Conservation (phyloP, 2,888 invertebrate genomes). For the Tipula lateralis region DNA sequence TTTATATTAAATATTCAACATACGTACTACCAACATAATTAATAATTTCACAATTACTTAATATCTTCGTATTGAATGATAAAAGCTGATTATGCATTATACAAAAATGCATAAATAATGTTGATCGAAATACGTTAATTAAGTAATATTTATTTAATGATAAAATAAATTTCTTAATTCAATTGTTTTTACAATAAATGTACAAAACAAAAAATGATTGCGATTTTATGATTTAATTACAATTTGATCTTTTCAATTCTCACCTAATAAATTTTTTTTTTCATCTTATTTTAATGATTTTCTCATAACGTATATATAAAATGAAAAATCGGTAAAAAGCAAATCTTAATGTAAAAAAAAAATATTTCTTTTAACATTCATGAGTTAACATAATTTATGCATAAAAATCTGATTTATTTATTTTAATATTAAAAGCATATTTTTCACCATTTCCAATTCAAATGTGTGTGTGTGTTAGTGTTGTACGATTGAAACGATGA, state of each 20-base stretch:
- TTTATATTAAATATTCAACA: no score
- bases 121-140: background rate
- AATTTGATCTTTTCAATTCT: slow-evolving; percentile 13
- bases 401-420: background rate
- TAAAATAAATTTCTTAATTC: background rate
- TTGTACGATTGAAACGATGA: background rate
- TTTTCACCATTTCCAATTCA: background rate
- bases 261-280: background rate
- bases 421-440: background rate
- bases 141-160: background rate
- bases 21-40: no score
- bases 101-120: background rate
- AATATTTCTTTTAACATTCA: background rate
- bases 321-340: background rate
- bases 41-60: background rate
- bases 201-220: background rate
- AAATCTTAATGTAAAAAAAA: background rate
- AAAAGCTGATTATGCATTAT: background rate
- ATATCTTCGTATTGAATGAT: background rate
- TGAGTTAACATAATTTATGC: background rate
- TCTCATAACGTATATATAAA: background rate
- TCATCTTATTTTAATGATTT: slow-evolving; percentile 7
- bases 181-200: slow-evolving; percentile 4
- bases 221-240: slow-evolving; percentile 9
- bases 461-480: background rate